Percentiles rank a stretch among this genome's conserved stretches.
These are phyloP conservation scores for Nylanderia fulva DNA, from an alignment of 1,140 invertebrate genomes.

Conservation along the genomic window DNA sequence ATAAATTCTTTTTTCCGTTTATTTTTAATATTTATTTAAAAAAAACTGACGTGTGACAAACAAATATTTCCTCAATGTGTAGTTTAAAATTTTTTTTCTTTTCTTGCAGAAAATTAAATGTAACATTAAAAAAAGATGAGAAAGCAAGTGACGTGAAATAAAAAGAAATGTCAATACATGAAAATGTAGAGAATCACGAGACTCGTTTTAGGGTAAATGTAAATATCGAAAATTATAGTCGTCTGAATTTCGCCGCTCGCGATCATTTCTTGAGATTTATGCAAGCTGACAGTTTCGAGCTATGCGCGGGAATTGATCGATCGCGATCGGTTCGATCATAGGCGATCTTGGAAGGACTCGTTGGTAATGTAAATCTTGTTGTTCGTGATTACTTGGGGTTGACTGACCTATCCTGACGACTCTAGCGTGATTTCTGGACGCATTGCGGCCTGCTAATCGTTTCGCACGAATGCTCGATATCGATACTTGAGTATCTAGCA, in stretches of 20 bases:
- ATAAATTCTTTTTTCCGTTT: neutral
- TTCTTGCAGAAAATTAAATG: neutral
- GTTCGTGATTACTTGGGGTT: slow-evolving; percentile 64
- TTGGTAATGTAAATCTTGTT: slow-evolving; percentile 40
- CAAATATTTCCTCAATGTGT: too few relatives aligned
- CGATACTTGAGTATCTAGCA: slow-evolving; percentile 69
- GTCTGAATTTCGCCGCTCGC: slow-evolving; percentile 22
- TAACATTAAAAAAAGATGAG: neutral
- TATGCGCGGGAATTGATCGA: neutral
- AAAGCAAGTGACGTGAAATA: neutral
- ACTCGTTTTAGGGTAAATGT: neutral
- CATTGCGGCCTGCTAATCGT: slow-evolving; percentile 81
- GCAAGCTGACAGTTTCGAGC: slow-evolving; percentile 23
- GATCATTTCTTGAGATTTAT: slow-evolving; percentile 22
- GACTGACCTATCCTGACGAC: slow-evolving; percentile 71
- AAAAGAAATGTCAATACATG: neutral
- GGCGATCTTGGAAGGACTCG: slow-evolving; percentile 24
- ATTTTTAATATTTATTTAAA: too few relatives aligned
- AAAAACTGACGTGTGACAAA: too few relatives aligned
- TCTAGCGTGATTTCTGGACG: slow-evolving; percentile 70
- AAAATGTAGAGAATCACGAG: neutral
- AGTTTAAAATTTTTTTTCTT: too few relatives aligned
- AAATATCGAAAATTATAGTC: neutral
- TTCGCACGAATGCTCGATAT: slow-evolving; percentile 80
- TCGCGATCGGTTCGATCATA: slow-evolving; percentile 51